Evolutionary conservation across 2,888 invertebrate genomes (phyloP).

Genomic region (Trissolcus brochymenae): DNA sequence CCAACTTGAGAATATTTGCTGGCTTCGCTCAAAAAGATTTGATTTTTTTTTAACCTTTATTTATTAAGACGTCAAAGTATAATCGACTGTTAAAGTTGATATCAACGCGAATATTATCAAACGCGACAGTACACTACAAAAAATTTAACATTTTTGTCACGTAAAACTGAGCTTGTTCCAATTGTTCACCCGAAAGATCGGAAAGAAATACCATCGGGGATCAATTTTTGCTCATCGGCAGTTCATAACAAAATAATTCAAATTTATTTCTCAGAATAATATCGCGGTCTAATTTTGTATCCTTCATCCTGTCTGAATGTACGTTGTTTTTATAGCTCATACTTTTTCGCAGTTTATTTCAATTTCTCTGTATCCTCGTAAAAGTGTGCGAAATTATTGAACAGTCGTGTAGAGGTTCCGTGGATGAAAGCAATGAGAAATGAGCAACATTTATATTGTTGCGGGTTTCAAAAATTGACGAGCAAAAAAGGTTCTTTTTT

Average conservation of each 20-base stretch:
- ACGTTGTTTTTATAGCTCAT: slow-evolving; percentile 3
- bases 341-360: background rate
- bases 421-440: too few relatives aligned
- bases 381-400: too few relatives aligned
- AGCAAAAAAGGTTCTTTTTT: too few relatives aligned
- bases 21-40: slow-evolving; percentile 31
- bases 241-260: background rate
- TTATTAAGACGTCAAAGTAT: slow-evolving; percentile 47
- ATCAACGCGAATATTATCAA: background rate
- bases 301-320: too few relatives aligned
- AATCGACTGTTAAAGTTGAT: too few relatives aligned
- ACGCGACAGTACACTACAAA: background rate
- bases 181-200: background rate
- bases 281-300: background rate
- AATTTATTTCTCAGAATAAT: background rate
- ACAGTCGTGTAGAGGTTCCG: too few relatives aligned
- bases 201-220: too few relatives aligned
- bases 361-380: too few relatives aligned
- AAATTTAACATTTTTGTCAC: background rate
- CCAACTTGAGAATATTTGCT: slow-evolving; percentile 45
- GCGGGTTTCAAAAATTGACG: too few relatives aligned
- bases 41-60: slow-evolving; percentile 50
- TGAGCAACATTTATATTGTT: too few relatives aligned
- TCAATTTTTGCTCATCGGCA: too few relatives aligned
- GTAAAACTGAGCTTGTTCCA: background rate